Evolutionary conservation across 2,888 invertebrate species (phyloP), one percentile per base, ranked within the genome.

Genomic region (Mactromeris polynyma): DNA sequence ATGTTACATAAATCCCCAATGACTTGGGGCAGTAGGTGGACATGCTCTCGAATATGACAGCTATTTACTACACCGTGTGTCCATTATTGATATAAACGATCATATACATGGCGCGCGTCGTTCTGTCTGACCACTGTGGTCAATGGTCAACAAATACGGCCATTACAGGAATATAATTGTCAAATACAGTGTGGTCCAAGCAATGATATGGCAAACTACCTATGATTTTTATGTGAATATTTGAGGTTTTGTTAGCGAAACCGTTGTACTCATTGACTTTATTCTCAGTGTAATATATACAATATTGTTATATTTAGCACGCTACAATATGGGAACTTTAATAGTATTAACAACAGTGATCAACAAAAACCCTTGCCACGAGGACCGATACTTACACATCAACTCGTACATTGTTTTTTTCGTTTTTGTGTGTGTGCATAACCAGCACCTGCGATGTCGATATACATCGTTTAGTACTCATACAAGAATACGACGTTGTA

Each of bases 1-100:
- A 46, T 73, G 46, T 46, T 31, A 26, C n/a, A 64, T 73, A 38
- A 73, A 64, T 69, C 46, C 46, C 17, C 0, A 7, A 33, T 69
- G 86, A 64, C 89, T 89, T 79, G 33, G 58, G 89, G 91, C 91
- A 33, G 19, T 80, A 91, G 91, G 91, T 91, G 91, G 91, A 91
- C 91, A 89, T 86, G 87, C 83, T 81, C 87, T 64, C 81, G 3
- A 64, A 86, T 87, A 87, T 90, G 90, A 89, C 91, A 89, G 80
- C 40, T 54, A 73, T 87, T 89, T 91, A 89, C 81, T 78, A 83
- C 33, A 40, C 81, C 87, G 80, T 73, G 82, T 85, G 87, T 83
- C 80, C 83, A 80, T 83, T 85, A 85, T 80, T 89, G 87, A 81
- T 85, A 51, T 81, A 77, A 90, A 31, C 84, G 80, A 85, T 77